Evolutionary conservation across 2,888 invertebrate genomes (phyloP).

Genomic region (Lithophane semibrunnea): DNA sequence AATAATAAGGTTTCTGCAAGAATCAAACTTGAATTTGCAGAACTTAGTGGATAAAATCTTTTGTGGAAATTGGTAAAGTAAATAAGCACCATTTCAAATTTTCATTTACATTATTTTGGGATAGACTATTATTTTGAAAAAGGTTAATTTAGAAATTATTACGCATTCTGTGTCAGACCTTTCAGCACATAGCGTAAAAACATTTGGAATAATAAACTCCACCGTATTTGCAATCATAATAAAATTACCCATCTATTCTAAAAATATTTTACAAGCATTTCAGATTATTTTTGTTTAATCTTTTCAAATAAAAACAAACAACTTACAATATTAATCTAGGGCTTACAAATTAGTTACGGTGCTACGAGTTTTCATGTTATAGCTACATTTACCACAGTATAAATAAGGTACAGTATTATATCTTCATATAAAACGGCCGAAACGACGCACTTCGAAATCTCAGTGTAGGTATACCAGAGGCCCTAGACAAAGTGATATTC

Average conservation of each 20-base stretch:
- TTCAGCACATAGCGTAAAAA: not conserved
- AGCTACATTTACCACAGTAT: constrained; percentile 4
- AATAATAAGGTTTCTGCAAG: not conserved
- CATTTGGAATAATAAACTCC: constrained; percentile 2
- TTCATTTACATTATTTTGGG: no score
- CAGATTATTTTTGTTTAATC: not conserved
- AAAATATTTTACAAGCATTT: not conserved
- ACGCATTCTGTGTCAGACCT: not conserved
- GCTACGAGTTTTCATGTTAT: constrained; percentile 27
- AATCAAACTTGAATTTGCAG: not conserved
- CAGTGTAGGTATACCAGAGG: no score
- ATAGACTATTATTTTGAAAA: not conserved
- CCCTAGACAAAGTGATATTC: no score
- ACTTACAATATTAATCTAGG: constrained; percentile 22
- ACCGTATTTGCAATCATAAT: not conserved
- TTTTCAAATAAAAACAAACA: constrained; percentile 13
- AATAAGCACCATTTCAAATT: not conserved
- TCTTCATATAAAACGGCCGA: no score
- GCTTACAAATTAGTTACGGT: constrained; percentile 14
- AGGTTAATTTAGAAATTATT: not conserved
- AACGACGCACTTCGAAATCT: no score
- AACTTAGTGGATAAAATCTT: not conserved
- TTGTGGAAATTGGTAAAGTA: not conserved
- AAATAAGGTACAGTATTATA: no score
- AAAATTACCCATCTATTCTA: not conserved